Conservation (phyloP, 2,797 vertebrate genomes). For the Dendrocincla tyrannina region DNA sequence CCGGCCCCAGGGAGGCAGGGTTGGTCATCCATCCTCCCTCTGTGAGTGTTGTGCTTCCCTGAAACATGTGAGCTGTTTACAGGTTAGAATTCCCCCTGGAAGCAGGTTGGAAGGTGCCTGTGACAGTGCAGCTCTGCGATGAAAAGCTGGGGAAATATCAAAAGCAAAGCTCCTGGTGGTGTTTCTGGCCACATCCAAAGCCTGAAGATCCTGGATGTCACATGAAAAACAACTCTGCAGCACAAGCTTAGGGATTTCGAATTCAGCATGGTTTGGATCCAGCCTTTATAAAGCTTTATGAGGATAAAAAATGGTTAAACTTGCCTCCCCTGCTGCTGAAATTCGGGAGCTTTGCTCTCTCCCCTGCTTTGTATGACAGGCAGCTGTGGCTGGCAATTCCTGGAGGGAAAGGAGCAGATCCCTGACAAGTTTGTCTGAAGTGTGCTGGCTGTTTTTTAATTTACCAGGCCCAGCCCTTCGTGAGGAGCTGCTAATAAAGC, state of each 20-base stretch:
- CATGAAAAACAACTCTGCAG: not conserved
- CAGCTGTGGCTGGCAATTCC: not conserved
- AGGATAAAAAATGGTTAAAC: not conserved
- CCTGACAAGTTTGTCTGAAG: not conserved
- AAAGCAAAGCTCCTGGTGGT: not conserved
- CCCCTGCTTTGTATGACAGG: not conserved
- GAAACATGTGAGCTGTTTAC: not conserved
- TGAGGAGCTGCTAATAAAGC: conserved; percentile 16
- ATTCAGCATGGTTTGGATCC: not conserved
- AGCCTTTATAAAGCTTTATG: not conserved
- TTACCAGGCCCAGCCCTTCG: not conserved
- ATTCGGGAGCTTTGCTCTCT: not conserved
- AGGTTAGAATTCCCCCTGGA: not conserved
- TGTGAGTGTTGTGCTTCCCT: too few relatives aligned
- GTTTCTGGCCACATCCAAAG: not conserved
- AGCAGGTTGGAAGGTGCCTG: not conserved
- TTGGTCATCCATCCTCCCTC: not conserved
- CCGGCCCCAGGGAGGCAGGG: not conserved
- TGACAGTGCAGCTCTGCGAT: not conserved
- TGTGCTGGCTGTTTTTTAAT: not conserved
- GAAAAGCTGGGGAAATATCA: not conserved
- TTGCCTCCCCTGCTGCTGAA: not conserved
- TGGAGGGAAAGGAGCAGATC: not conserved
- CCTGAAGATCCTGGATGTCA: not conserved
- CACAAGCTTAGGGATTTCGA: not conserved